phyloP scores from a whole-genome alignment of 1,140 invertebrate species.

The Nephila pilipes region DNA sequence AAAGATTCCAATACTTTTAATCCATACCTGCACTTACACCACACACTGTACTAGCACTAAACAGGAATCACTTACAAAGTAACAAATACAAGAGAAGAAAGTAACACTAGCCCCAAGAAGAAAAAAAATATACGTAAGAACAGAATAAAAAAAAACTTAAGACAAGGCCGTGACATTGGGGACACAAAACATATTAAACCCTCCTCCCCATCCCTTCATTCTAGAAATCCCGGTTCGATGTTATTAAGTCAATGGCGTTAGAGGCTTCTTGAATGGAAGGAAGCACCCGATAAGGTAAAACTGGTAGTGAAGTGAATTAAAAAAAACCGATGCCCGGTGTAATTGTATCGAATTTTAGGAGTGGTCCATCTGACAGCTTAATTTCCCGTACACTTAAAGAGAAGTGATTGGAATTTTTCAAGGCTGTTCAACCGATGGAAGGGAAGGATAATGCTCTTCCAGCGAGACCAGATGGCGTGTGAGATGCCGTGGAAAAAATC shows the following conservation, averaged over 20 bases:
- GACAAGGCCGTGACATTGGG: slow-evolving; percentile 49
- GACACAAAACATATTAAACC: neutral
- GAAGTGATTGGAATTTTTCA: slow-evolving; percentile 64
- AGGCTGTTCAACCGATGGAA: slow-evolving; percentile 59
- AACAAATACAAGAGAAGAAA: too few species aligned
- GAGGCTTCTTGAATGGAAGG: slow-evolving; percentile 33
- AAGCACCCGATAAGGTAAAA: slow-evolving; percentile 15
- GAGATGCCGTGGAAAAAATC: neutral
- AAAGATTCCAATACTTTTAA: too few species aligned
- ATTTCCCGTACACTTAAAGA: slow-evolving; percentile 57
- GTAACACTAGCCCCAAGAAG: too few species aligned
- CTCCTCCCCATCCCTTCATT: neutral
- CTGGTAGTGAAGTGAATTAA: neutral
- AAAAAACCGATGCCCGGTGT: slow-evolving; percentile 39
- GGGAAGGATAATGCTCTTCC: slow-evolving; percentile 38
- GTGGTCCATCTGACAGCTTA: slow-evolving; percentile 72
- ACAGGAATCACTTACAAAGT: too few species aligned
- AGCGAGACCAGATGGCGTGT: neutral
- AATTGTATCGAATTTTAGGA: slow-evolving; percentile 69
- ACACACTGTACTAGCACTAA: too few species aligned
- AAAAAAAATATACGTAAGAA: neutral
- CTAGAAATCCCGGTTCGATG: slow-evolving; percentile 2
- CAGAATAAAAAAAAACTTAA: neutral
- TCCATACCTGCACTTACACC: too few species aligned
- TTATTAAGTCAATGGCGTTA: slow-evolving; percentile 22